These are phyloP conservation scores for Lethrus apterus DNA, from an alignment of 1,140 invertebrate species.

Conservation along the genomic window DNA sequence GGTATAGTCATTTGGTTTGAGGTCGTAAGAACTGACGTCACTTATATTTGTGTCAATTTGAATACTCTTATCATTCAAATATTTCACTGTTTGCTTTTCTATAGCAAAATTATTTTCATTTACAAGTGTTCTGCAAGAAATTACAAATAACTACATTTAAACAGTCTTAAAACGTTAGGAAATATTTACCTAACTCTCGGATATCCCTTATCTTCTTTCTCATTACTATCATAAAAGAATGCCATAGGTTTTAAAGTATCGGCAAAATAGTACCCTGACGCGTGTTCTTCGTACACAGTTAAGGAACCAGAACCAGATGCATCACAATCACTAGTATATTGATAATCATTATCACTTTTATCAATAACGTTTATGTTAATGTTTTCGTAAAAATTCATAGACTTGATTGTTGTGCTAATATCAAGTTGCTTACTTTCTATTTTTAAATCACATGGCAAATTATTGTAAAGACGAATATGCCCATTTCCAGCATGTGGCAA, in stretches of 20 bases:
- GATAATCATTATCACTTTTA: background rate
- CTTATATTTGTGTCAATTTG: background rate
- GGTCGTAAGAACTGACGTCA: background rate
- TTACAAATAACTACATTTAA: background rate
- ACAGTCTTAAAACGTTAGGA: background rate
- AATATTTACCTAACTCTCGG: constrained; percentile 39
- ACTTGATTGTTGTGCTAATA: background rate
- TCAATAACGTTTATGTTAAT: constrained; percentile 11
- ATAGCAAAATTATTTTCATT: background rate
- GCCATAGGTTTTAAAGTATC: background rate
- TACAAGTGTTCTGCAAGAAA: constrained; percentile 16
- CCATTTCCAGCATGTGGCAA: constrained; percentile 49
- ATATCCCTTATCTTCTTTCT: constrained; percentile 41
- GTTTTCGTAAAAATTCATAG: constrained; percentile 2
- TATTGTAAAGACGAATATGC: constrained; percentile 67
- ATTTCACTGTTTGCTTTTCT: constrained; percentile 5
- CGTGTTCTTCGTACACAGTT: constrained; percentile 23
- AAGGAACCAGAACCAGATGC: background rate
- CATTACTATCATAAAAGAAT: constrained; percentile 33
- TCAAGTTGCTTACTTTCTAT: background rate
- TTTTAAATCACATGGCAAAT: background rate
- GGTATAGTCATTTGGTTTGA: constrained; percentile 17
- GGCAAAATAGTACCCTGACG: constrained; percentile 24
- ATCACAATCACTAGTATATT: background rate
- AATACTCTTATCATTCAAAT: background rate